These are phyloP conservation scores for Sebastes vulpes DNA, from an alignment of 2,797 vertebrate species.

Conservation along the genomic window DNA sequence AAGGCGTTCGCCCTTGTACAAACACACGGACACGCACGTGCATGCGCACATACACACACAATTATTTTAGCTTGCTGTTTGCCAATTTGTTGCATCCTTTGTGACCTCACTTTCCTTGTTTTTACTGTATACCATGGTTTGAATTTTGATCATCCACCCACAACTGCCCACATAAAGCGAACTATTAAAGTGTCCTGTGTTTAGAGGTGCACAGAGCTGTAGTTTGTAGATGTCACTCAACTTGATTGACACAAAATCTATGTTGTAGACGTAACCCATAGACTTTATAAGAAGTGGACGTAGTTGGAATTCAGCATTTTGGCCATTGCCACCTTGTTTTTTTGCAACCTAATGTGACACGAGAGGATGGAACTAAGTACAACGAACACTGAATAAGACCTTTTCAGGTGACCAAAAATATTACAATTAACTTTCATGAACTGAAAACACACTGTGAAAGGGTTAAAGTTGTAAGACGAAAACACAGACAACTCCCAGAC, in stretches of 20 bases:
- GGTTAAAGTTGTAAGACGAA: too few species aligned
- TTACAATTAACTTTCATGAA: too few species aligned
- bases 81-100: slow-evolving; percentile 30
- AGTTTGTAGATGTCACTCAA: neutral
- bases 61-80: slow-evolving; percentile 19
- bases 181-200: neutral
- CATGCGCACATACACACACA: neutral
- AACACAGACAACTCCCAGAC: too few species aligned
- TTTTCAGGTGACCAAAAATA: too few species aligned
- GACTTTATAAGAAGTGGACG: too few species aligned
- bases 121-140: slow-evolving; percentile 17
- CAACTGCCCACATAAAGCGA: slow-evolving; percentile 1
- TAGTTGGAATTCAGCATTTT: too few species aligned
- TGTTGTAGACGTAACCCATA: neutral
- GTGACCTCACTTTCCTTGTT: slow-evolving; percentile 17
- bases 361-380: too few species aligned
- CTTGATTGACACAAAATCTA: neutral
- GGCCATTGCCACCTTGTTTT: too few species aligned
- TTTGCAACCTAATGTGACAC: too few species aligned
- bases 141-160: slow-evolving; percentile 29
- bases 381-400: too few species aligned
- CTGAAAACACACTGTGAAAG: too few species aligned
- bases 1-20: slow-evolving; percentile 23
- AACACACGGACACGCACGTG: neutral
- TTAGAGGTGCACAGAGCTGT: neutral